Percentiles rank a stretch among this genome's conserved stretches.
These are phyloP conservation scores for Schizopygopsis malacanthus DNA, from an alignment of 2,797 vertebrate species.

Conservation along the genomic window DNA sequence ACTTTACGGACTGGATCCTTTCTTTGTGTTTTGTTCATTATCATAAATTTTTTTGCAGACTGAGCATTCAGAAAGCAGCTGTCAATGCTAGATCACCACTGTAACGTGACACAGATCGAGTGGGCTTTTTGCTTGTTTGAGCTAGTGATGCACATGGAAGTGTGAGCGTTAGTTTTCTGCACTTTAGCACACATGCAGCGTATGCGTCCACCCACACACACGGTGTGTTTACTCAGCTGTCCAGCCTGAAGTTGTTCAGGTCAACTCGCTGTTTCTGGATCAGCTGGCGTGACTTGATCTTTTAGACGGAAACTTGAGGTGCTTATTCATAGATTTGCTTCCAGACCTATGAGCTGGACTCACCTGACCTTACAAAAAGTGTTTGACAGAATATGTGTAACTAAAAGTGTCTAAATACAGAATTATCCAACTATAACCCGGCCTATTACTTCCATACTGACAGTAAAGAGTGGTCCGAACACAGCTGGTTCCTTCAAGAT, in stretches of 20 bases:
- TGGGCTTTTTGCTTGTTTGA: neutral
- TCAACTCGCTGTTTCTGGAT: conserved; percentile 13
- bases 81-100: neutral
- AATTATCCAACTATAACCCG: neutral
- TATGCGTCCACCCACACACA: neutral
- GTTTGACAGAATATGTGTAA: too few species aligned
- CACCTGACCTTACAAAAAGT: neutral
- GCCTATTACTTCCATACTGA: neutral
- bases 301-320: neutral
- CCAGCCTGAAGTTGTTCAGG: neutral
- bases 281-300: conserved; percentile 17
- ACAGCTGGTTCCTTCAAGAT: neutral
- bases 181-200: conserved; percentile 7
- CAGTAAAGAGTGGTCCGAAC: neutral
- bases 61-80: neutral
- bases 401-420: neutral
- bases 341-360: neutral
- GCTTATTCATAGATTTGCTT: neutral
- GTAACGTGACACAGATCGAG: neutral
- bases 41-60: neutral
- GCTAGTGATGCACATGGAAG: neutral
- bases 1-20: neutral
- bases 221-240: conserved; percentile 49
- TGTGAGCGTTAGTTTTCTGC: neutral
- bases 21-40: neutral